These are phyloP conservation scores for Ectropis grisescens DNA, from an alignment of 1,140 invertebrate genomes.

Conservation along the genomic window DNA sequence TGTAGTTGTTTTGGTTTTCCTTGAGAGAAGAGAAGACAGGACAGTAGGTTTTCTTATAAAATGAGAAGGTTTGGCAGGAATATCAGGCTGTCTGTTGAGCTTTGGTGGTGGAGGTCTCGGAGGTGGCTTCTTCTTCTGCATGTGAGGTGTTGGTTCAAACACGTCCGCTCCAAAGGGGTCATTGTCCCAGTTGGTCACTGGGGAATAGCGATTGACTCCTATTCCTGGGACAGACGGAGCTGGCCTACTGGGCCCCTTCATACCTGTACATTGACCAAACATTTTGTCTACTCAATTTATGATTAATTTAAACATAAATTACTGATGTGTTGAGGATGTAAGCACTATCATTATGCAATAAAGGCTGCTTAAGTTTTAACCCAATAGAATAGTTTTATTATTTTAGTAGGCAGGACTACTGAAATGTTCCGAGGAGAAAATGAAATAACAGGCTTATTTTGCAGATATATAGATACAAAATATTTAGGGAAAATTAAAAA, in stretches of 20 bases:
- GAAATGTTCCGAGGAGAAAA: too few relatives aligned
- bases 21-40: slow-evolving; percentile 53
- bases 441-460: too few relatives aligned
- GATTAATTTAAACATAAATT: too few relatives aligned
- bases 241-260: slow-evolving; percentile 58
- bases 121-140: slow-evolving; percentile 67
- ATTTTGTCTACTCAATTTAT: background rate
- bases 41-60: slow-evolving; percentile 66
- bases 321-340: too few relatives aligned
- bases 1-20: slow-evolving; percentile 46
- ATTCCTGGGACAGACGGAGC: slow-evolving; percentile 46
- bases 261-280: slow-evolving; percentile 29
- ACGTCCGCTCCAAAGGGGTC: slow-evolving; percentile 61
- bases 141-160: slow-evolving; percentile 53
- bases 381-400: background rate
- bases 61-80: slow-evolving; percentile 54
- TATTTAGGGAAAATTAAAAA: too few relatives aligned
- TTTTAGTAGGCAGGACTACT: too few relatives aligned
- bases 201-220: slow-evolving; percentile 42
- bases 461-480: too few relatives aligned
- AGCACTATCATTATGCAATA: background rate
- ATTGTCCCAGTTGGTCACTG: slow-evolving; percentile 59
- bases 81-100: slow-evolving; percentile 43
- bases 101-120: slow-evolving; percentile 69
- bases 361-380: background rate